Conservation (phyloP, 2,113 vertebrate genomes). For the Thinocorus orbignyianus region DNA sequence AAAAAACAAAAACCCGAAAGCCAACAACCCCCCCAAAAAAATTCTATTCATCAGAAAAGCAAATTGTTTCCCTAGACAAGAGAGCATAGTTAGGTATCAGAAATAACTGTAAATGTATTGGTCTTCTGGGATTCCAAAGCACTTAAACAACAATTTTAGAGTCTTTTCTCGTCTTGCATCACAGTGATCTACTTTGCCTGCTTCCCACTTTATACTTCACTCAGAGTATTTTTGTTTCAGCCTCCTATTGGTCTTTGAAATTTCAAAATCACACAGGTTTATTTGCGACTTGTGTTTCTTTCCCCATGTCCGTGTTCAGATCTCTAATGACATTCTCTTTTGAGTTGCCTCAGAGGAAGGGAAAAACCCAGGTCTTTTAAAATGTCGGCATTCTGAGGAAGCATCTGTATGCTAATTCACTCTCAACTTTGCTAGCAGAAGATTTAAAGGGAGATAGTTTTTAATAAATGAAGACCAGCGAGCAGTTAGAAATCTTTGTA, state of each 20-base stretch:
- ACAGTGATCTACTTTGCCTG: not conserved
- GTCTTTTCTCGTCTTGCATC: not conserved
- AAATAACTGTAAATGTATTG: not conserved
- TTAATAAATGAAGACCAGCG: not conserved
- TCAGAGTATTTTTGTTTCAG: not conserved
- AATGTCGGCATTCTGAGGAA: slow-evolving; percentile 15
- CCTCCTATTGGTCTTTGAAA: not conserved
- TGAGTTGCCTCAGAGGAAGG: slow-evolving; percentile 37
- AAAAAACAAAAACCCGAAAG: not conserved
- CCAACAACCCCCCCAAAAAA: not conserved
- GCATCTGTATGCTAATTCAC: slow-evolving; percentile 60
- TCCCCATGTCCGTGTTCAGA: not conserved
- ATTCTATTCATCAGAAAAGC: rapidly evolving
- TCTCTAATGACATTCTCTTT: slow-evolving; percentile 17
- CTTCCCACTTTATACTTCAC: not conserved
- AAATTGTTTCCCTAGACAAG: not conserved
- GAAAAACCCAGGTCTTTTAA: slow-evolving; percentile 29
- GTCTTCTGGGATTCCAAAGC: not conserved
- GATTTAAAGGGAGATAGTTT: slow-evolving; percentile 45
- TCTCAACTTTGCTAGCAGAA: slow-evolving; percentile 27
- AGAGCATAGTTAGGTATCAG: not conserved
- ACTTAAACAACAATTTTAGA: not conserved
- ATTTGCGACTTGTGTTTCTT: not conserved
- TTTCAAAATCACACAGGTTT: slow-evolving; percentile 1
- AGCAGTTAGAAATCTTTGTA: not conserved